Conservation (phyloP, 2,113 vertebrate genomes). For the Cyanocitta stelleri region DNA sequence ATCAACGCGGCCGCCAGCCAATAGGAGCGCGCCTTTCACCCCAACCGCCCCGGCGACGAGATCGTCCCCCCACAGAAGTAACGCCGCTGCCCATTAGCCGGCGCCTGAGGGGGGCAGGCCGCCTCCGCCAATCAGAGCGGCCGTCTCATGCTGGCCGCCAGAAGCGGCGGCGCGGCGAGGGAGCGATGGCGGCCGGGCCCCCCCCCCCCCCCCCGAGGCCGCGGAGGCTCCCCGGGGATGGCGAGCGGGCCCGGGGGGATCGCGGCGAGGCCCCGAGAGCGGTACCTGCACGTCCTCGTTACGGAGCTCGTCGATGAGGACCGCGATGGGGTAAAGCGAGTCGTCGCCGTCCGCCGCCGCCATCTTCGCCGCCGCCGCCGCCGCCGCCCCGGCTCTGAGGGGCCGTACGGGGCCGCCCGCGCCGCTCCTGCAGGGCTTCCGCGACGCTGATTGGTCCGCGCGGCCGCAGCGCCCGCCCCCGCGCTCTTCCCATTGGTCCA, state of each 20-base stretch:
- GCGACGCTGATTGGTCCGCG: not conserved
- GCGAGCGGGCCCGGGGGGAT: no score
- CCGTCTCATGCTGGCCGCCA: not conserved
- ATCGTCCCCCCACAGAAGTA: not conserved
- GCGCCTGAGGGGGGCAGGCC: not conserved
- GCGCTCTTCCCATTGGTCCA: fast-evolving
- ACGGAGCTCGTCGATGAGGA: not conserved
- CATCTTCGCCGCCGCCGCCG: not conserved
- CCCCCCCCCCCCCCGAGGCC: not conserved
- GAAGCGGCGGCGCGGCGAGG: no score
- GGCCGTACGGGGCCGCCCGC: not conserved
- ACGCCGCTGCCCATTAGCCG: not conserved
- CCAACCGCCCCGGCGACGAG: fast-evolving
- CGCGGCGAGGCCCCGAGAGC: not conserved
- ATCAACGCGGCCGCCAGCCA: not conserved
- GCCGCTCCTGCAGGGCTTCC: not conserved
- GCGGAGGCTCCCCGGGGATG: not conserved
- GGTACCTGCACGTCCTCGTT: not conserved
- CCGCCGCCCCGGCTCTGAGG: not conserved
- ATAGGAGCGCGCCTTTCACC: not conserved
- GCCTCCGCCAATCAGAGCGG: not conserved
- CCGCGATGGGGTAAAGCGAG: not conserved
- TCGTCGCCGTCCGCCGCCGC: not conserved
- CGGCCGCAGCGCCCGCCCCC: not conserved
- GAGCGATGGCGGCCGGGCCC: not conserved